Percentiles rank a stretch among this genome's conserved stretches.
phyloP scores from a whole-genome alignment of 2,113 vertebrate species.

The Phocoena phocoena region DNA sequence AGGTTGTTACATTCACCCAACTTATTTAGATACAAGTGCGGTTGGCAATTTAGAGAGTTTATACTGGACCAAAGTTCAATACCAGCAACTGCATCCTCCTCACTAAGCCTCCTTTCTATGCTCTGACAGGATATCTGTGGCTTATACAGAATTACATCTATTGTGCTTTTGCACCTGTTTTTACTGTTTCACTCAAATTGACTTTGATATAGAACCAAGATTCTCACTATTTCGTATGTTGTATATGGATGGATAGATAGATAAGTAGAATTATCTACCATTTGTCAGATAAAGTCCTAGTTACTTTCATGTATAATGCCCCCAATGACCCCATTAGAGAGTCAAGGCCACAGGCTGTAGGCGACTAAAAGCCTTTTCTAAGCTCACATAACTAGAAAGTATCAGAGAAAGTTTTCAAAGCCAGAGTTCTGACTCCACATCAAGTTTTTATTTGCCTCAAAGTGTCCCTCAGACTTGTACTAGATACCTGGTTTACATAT shows the following conservation, averaged over 20 bases:
- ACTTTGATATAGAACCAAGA: background rate
- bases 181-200: background rate
- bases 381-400: background rate
- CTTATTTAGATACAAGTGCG: background rate
- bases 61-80: background rate
- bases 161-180: background rate
- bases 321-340: background rate
- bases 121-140: background rate
- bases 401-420: background rate
- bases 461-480: background rate
- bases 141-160: background rate
- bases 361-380: background rate
- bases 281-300: background rate
- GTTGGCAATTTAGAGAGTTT: background rate
- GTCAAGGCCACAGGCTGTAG: background rate
- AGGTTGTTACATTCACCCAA: background rate
- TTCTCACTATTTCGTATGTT: background rate
- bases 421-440: background rate
- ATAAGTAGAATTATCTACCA: background rate
- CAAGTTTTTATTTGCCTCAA: background rate
- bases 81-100: background rate
- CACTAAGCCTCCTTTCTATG: background rate
- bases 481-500: background rate
- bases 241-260: background rate
- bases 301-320: background rate